phyloP scores from a whole-genome alignment of 2,113 vertebrate genomes.

The Leucopternis melanops region DNA sequence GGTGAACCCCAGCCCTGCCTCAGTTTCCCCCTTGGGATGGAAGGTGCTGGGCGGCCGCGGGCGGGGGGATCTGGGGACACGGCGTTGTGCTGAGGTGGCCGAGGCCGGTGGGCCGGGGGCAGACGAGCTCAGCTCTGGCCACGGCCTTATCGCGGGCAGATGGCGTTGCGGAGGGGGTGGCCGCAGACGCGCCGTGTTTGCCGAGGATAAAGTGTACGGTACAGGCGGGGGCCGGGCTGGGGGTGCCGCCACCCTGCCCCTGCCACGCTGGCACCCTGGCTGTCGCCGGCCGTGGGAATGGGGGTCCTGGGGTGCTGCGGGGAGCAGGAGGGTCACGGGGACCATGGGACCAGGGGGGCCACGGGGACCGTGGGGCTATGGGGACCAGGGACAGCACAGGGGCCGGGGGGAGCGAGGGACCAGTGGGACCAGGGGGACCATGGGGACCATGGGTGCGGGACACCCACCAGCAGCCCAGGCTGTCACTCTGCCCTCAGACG shows the following conservation, averaged over 20 bases:
- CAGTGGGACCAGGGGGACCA: not conserved
- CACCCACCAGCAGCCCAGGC: not conserved
- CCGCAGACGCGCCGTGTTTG: constrained; percentile 38
- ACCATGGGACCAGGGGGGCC: accelerated
- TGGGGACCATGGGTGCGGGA: accelerated
- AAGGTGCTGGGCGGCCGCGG: not conserved
- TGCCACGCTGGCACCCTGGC: not conserved
- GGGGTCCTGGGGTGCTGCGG: not conserved
- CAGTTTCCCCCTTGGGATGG: not conserved
- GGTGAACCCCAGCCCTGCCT: not conserved
- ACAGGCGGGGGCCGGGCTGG: not conserved
- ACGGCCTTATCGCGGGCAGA: constrained; percentile 46
- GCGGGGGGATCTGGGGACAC: not conserved
- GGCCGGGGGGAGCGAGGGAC: no score
- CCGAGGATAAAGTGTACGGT: constrained; percentile 65
- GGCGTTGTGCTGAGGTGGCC: not conserved
- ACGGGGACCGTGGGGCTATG: accelerated
- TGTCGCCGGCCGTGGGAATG: not conserved
- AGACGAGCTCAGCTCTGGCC: not conserved
- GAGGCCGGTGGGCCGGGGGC: not conserved
- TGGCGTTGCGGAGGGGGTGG: not conserved
- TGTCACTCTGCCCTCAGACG: not conserved
- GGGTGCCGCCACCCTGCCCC: not conserved
- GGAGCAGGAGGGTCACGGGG: not conserved
- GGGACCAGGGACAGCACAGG: not conserved